Conservation (phyloP, 1,140 invertebrate genomes). For the Akabosia matsudoensis region DNA sequence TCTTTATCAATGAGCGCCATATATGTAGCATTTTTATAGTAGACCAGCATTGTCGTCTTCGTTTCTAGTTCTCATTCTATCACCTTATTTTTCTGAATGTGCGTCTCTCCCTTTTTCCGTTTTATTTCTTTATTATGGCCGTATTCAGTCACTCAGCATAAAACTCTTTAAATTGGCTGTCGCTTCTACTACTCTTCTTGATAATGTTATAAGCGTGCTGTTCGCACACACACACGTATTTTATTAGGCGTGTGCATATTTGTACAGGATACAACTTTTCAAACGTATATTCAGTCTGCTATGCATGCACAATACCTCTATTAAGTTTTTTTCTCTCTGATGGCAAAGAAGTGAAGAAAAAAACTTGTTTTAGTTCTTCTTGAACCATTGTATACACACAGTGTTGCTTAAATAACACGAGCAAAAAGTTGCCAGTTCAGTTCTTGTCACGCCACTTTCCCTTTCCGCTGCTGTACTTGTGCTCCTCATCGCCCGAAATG, state of each 20-base stretch:
- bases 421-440: neutral
- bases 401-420: neutral
- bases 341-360: too few relatives aligned
- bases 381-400: neutral
- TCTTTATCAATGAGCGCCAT: too few relatives aligned
- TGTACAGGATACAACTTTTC: neutral
- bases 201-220: neutral
- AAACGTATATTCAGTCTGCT: too few relatives aligned
- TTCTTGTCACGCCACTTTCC: neutral
- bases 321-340: too few relatives aligned
- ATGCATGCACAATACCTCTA: too few relatives aligned
- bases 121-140: neutral
- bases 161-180: conserved; percentile 11
- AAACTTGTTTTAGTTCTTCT: neutral
- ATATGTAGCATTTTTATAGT: too few relatives aligned
- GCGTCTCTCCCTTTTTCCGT: neutral
- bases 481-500: neutral
- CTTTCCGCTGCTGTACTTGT: neutral
- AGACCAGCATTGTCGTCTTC: too few relatives aligned
- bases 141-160: neutral
- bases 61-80: too few relatives aligned
- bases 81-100: too few relatives aligned
- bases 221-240: neutral
- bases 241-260: neutral
- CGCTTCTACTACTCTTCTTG: neutral